Conservation (phyloP, 2,888 invertebrate species). For the Oxycera nigricornis region DNA sequence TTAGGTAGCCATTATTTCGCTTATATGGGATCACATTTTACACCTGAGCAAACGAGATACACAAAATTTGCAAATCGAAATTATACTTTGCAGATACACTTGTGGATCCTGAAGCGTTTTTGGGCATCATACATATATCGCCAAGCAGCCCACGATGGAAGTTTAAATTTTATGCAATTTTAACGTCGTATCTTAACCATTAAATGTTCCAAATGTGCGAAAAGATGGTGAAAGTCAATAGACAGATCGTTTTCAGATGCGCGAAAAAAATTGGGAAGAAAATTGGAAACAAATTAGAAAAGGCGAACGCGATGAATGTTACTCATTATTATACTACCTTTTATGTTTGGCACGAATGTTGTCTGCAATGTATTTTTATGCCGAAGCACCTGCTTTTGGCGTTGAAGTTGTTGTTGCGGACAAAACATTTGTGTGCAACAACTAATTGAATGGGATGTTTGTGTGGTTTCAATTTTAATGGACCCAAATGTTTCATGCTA, state of each 20-base stretch:
- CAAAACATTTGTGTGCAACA: too few relatives aligned
- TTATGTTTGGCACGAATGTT: too few relatives aligned
- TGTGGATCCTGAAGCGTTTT: not conserved
- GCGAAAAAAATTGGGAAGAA: not conserved
- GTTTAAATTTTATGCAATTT: not conserved
- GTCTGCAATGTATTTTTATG: too few relatives aligned
- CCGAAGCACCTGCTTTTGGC: too few relatives aligned
- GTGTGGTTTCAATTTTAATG: too few relatives aligned
- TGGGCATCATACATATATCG: not conserved
- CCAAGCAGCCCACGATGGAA: not conserved
- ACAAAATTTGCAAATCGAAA: not conserved
- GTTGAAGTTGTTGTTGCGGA: too few relatives aligned
- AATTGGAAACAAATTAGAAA: not conserved
- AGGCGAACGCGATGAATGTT: not conserved
- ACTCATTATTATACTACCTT: too few relatives aligned
- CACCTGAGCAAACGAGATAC: too few relatives aligned
- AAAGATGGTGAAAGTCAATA: not conserved
- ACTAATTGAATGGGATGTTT: too few relatives aligned
- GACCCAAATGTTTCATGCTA: too few relatives aligned
- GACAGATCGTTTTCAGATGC: not conserved
- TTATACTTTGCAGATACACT: not conserved
- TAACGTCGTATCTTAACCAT: not conserved
- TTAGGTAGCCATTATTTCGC: not conserved
- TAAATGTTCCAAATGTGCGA: slow-evolving; percentile 3
- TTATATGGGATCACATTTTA: too few relatives aligned